phyloP scores from a whole-genome alignment of 2,797 vertebrate genomes.

The Acanthiza pusilla region DNA sequence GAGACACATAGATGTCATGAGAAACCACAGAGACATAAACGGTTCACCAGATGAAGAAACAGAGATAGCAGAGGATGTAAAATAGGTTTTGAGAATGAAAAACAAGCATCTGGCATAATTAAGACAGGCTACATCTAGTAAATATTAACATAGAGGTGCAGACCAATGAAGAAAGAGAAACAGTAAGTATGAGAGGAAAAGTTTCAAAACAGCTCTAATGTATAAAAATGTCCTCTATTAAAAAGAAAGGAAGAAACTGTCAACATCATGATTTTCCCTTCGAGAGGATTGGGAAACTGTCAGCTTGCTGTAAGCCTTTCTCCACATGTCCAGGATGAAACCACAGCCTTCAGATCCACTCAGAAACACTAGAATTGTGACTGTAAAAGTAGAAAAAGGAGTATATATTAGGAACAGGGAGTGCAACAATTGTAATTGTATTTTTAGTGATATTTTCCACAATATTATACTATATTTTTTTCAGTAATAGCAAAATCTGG shows the following conservation, averaged over 20 bases:
- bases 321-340: background rate
- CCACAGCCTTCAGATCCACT: background rate
- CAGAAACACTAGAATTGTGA: background rate
- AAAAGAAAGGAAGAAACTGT: background rate
- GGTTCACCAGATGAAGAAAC: background rate
- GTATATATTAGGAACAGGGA: background rate
- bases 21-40: background rate
- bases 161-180: background rate
- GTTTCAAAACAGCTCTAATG: background rate
- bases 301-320: background rate
- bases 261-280: background rate
- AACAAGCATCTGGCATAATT: background rate
- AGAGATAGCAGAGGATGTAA: accelerated
- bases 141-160: background rate
- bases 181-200: background rate
- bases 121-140: background rate
- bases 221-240: background rate
- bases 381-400: background rate
- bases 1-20: background rate
- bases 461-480: background rate
- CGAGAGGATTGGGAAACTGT: background rate
- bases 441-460: background rate
- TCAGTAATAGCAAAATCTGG: background rate
- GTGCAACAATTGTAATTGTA: background rate
- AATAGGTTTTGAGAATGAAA: background rate